phyloP scores from a whole-genome alignment of 2,113 vertebrate species.

The Microcebus ravelobensis region DNA sequence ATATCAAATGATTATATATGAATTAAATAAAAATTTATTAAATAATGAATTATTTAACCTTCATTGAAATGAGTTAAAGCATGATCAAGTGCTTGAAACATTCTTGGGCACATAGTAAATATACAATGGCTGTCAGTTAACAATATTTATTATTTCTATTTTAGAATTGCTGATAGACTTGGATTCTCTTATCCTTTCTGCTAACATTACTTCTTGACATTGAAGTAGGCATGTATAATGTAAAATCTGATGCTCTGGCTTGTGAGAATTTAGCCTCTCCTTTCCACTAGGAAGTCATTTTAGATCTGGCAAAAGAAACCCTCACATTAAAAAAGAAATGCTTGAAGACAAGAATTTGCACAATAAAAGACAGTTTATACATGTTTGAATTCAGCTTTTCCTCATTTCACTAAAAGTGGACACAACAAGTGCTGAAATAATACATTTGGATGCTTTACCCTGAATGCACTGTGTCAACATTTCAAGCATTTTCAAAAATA shows the following conservation, averaged over 20 bases:
- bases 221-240: not conserved
- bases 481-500: constrained; percentile 51
- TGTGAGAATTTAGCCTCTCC: not conserved
- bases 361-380: not conserved
- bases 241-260: not conserved
- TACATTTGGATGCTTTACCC: not conserved
- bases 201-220: not conserved
- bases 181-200: not conserved
- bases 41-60: not conserved
- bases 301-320: not conserved
- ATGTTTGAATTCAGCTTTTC: not conserved
- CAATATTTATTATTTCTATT: not conserved
- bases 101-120: not conserved
- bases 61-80: not conserved
- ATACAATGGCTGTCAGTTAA: not conserved
- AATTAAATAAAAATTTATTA: not conserved
- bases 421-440: constrained; percentile 23
- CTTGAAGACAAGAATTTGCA: constrained; percentile 27
- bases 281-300: not conserved
- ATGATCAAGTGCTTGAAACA: not conserved
- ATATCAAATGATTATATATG: not conserved
- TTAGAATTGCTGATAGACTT: not conserved
- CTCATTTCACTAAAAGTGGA: constrained; percentile 45
- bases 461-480: not conserved
- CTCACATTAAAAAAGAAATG: constrained; percentile 4